These are phyloP conservation scores for Glaucidium brasilianum DNA, from an alignment of 2,113 vertebrate species.

Conservation along the genomic window DNA sequence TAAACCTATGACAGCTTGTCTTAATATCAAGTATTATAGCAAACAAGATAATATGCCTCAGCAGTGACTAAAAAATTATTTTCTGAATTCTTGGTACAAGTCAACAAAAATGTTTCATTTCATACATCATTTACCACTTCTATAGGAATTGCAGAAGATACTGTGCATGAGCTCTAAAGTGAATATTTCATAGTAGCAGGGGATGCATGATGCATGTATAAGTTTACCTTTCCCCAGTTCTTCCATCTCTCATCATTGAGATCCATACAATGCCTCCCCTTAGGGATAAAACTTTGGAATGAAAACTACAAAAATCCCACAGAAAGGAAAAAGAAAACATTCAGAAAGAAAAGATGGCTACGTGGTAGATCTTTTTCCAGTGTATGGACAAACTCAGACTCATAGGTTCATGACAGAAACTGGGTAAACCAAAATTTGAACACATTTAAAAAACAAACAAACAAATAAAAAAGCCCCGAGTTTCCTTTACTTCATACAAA, in stretches of 20 bases:
- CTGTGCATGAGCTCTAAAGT: background rate
- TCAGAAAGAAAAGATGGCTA: background rate
- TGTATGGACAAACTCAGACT: background rate
- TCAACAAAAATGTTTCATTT: conserved; percentile 34
- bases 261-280: background rate
- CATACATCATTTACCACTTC: conserved; percentile 8
- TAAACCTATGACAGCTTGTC: background rate
- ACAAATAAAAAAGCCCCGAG: fast-evolving
- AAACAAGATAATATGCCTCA: conserved; percentile 4
- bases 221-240: background rate
- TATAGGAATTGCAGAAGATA: background rate
- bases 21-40: background rate
- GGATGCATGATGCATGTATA: background rate
- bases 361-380: background rate
- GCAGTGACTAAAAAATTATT: background rate
- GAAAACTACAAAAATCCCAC: background rate
- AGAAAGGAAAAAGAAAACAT: background rate
- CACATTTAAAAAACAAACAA: background rate
- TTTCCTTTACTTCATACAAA: background rate
- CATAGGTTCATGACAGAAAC: background rate
- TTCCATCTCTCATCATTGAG: background rate
- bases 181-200: background rate
- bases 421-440: background rate
- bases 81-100: background rate
- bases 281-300: background rate